Percentiles rank a stretch among this genome's conserved stretches.
These are phyloP conservation scores for Gulo gulo DNA, from an alignment of 2,113 vertebrate genomes.

Conservation along the genomic window DNA sequence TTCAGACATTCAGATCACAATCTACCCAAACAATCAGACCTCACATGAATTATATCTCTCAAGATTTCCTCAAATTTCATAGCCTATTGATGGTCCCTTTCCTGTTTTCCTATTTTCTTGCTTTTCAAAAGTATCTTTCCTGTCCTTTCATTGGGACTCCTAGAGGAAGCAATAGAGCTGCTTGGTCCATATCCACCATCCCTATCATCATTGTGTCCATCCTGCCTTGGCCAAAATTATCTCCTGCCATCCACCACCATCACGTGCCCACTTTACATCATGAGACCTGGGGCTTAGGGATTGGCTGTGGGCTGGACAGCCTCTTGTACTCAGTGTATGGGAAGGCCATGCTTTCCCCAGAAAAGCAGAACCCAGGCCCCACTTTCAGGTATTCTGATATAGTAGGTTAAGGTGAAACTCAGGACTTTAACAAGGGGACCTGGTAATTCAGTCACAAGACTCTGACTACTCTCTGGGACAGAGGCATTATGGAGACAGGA, in stretches of 20 bases:
- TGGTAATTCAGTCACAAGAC: background rate
- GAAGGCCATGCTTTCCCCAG: background rate
- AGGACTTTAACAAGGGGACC: background rate
- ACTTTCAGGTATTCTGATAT: background rate
- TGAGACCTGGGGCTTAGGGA: background rate
- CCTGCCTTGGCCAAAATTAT: no score
- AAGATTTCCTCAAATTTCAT: background rate
- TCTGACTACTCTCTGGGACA: background rate
- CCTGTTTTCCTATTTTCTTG: background rate
- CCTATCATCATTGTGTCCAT: accelerated
- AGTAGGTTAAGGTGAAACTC: background rate
- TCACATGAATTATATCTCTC: background rate
- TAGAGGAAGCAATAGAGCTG: background rate
- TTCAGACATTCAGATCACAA: background rate
- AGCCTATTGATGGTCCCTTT: background rate
- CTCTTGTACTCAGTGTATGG: accelerated
- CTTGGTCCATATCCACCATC: accelerated
- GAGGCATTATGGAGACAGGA: background rate
- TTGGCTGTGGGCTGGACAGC: background rate
- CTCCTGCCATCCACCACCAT: background rate
- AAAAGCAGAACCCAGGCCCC: background rate
- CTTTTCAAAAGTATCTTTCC: background rate
- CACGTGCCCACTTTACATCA: background rate
- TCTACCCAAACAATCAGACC: background rate
- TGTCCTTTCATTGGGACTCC: background rate